Base-by-base conservation (phyloP, 2,113 vertebrate genomes). In the Synchiropus splendidus region DNA sequence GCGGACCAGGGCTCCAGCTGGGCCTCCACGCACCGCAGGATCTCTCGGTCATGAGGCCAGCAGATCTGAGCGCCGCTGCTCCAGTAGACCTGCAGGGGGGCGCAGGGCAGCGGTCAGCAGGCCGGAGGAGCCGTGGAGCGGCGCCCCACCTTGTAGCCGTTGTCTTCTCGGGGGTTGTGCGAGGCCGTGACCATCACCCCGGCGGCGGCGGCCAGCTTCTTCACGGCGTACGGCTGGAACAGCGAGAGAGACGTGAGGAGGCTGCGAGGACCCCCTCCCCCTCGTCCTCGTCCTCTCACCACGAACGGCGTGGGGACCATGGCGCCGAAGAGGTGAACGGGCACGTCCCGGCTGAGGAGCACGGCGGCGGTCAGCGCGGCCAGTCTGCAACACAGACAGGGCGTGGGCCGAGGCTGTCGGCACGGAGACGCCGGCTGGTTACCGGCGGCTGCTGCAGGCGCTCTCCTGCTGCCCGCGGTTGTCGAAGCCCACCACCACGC, bases 161-260 rank as follows among this genome's bases (percentile, higher is more conserved):
- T 98, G 82, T 98, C 93, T 60, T 98, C 90, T 70, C 95, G 97
- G 1, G 88, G 84, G 58, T 98, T 98, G 62, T 97, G 94, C 10
- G 93, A 98, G 0, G 94, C 93, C 0, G 94, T 98, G 65, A 98
- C 88, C 94, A 98, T 98, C 15, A 95, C 87, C 1, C 93, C 94
- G 1, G 92, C 91, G 17, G 89, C 86, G 1, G 93, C 89, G 0
- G 78, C 81, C 1, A 91, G 85, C 69, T 88, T 85, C 67, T 81
- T 85, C 42, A 97, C 91, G 1, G 92, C 89, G 0, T 91, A 97
- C 9, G 93, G 90, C 94, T 98, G 51, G 10, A 78, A 70, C 18
- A 36, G 6, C 12, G 13, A 47, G 6, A 39, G 12, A 8, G 15
- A 6, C 2, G 10, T 5, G 4, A 8, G 30, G 27, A 1, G 2